These are phyloP conservation scores for Aphodius granarius DNA, from an alignment of 2,888 invertebrate genomes.

Conservation along the genomic window DNA sequence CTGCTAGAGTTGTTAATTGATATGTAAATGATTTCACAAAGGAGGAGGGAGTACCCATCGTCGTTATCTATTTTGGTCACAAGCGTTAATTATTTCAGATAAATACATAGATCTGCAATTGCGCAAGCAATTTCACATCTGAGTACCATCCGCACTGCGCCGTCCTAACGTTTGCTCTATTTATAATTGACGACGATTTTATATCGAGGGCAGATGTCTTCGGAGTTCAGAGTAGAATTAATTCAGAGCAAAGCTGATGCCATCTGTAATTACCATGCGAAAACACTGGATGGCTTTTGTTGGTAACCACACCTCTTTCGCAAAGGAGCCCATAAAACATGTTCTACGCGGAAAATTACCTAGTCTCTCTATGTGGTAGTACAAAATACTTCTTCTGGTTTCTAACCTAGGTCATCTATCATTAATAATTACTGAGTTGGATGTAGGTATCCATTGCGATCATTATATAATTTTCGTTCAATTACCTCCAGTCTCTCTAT, in stretches of 20 bases:
- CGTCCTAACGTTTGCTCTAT: background rate
- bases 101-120: background rate
- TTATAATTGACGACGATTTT: background rate
- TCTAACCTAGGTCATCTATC: background rate
- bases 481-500: background rate
- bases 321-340: background rate
- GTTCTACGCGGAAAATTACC: background rate
- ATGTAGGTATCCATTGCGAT: background rate
- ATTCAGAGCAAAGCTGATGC: background rate
- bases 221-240: background rate
- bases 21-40: slow-evolving; percentile 11
- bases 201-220: background rate
- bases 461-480: background rate
- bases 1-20: slow-evolving; percentile 13
- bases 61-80: slow-evolving; percentile 9
- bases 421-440: background rate
- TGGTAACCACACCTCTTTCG: background rate
- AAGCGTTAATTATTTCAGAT: slow-evolving; percentile 8
- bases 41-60: slow-evolving; percentile 1
- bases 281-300: background rate
- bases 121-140: slow-evolving; percentile 8
- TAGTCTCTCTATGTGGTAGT: background rate
- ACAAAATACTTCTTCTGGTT: background rate
- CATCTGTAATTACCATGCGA: background rate
- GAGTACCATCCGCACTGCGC: background rate